phyloP scores from a whole-genome alignment of 2,113 vertebrate genomes.

The Mugil cephalus region DNA sequence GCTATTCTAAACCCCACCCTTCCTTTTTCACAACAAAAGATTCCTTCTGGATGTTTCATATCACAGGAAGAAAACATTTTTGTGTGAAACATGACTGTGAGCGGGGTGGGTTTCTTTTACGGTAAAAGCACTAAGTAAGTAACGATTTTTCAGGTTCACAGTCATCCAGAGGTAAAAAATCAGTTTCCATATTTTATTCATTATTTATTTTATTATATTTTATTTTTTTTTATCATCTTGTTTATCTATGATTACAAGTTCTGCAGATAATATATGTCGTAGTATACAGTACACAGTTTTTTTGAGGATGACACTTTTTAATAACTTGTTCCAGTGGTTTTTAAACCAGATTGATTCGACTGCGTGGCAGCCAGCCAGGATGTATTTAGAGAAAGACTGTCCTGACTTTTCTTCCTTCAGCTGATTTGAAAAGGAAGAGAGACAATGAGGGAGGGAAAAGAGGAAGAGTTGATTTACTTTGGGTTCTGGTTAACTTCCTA shows the following conservation, averaged over 20 bases:
- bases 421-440: constrained; percentile 64
- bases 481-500: constrained; percentile 67
- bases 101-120: neutral
- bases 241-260: neutral
- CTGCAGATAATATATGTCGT: neutral
- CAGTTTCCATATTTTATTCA: neutral
- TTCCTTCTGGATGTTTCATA: constrained; percentile 48
- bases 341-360: neutral
- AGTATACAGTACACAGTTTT: no score
- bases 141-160: no score
- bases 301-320: neutral
- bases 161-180: neutral
- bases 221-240: neutral
- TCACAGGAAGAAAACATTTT: constrained; percentile 56
- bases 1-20: constrained; percentile 44
- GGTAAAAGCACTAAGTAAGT: neutral
- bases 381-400: constrained; percentile 60
- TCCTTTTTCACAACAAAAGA: constrained; percentile 68
- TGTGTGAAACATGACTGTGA: neutral
- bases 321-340: constrained; percentile 1
- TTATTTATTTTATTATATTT: neutral
- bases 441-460: constrained; percentile 58
- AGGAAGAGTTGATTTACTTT: constrained; percentile 59
- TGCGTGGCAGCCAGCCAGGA: constrained; percentile 64
- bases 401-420: constrained; percentile 42